A percentile compares a stretch with the other conserved stretches of the same genome.
phyloP scores from a whole-genome alignment of 2,797 vertebrate species.

The Hypotaenidia okinawae region DNA sequence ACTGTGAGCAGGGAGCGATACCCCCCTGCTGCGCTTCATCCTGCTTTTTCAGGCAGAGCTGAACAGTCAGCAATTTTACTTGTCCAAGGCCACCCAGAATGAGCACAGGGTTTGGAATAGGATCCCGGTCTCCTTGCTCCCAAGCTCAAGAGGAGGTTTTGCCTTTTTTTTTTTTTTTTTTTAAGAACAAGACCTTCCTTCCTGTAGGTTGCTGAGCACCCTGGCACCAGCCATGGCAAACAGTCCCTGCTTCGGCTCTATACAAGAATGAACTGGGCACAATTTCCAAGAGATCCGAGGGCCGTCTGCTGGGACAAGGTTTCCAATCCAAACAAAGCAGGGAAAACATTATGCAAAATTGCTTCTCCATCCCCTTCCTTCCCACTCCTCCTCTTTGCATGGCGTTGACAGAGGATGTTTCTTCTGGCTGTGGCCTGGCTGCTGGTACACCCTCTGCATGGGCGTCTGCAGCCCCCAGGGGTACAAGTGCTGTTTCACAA shows the following conservation, averaged over 20 bases:
- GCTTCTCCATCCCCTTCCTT: neutral
- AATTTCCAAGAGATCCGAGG: neutral
- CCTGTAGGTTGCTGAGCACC: constrained; percentile 5
- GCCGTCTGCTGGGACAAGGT: neutral
- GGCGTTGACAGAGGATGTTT: constrained; percentile 6
- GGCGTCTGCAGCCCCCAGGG: accelerated
- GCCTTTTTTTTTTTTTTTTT: neutral
- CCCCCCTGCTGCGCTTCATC: neutral
- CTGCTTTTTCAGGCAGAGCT: constrained; percentile 34
- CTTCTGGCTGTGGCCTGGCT: neutral
- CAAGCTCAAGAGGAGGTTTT: neutral
- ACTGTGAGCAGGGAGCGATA: accelerated
- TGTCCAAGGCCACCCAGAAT: constrained; percentile 64
- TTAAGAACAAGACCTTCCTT: constrained; percentile 39
- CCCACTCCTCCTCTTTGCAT: neutral
- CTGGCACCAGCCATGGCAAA: neutral
- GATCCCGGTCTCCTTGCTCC: neutral
- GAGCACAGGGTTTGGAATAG: constrained; percentile 8
- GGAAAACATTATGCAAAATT: neutral
- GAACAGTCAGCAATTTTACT: constrained; percentile 25
- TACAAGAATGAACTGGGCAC: constrained; percentile 33
- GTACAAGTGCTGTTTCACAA: neutral
- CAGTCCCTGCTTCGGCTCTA: neutral
- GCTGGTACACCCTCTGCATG: neutral
- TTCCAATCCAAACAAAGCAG: constrained; percentile 61